Evolutionary conservation across 1,140 invertebrate species (phyloP), one percentile per base, ranked within the genome.

Genomic region (Drosophila albomicans): DNA sequence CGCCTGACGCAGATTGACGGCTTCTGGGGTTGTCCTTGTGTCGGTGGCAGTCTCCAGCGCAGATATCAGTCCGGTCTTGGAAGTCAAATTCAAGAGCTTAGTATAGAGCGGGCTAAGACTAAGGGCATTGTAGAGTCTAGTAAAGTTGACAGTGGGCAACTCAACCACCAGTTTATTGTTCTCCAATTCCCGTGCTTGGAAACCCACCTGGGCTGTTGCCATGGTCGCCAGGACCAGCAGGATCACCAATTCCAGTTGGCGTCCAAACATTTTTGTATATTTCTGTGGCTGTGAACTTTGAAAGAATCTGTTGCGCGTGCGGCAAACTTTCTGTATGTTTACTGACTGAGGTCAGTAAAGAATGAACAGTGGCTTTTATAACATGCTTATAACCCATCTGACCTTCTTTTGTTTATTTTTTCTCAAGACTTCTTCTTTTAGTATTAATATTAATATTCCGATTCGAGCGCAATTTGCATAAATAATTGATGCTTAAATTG

Each of bases 71-170:
- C 52, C 52, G 28, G n/a, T 46, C 25, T 16, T 73, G 8, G 35
- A 25, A 25, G 20, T 45, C 0, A n/a, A 5, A 2, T 67, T 73
- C 16, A 73, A 67, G 8, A 73, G 35, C 28, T 56, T 10, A 8
- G 35, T 68, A 10, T 78, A 78, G 1, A 75, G 20, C 16, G 46
- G 41, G 5, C 49, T 46, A 6, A 78, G 28, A 7, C 52, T 73
- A 20, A 74, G 52, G 0, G 63, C 70, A 38, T 74, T 74, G n/a
- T 78, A 78, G 3, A 78, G 41, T 3, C 59, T 5, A 0, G 75
- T 78, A 13, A 78, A 62, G 48, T 75, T 78, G 2, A 78, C 38
- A 1, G 32, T 46, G 2, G 75, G 75, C 38, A 74, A 11, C n/a
- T 78, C 75, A 1, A 74, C 13, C 3, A 62, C 43, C 2, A 63